Evolutionary conservation across 2,888 invertebrate genomes (phyloP).

Genomic region (Blastobasis lacticolella): DNA sequence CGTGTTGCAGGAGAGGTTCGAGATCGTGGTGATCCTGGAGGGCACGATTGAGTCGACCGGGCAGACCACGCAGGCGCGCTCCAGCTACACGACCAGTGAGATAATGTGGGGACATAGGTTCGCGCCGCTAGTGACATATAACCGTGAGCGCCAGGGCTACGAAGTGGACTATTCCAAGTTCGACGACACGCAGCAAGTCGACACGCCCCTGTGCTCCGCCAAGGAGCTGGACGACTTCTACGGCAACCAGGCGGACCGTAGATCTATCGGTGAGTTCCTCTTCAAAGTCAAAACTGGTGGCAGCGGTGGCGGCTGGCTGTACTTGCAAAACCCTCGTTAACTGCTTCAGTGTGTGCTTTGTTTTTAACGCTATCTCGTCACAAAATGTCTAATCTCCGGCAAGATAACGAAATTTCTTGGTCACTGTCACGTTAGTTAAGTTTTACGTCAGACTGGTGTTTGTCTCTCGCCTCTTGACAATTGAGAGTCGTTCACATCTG

Average conservation of each 20-base stretch:
- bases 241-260: conserved; percentile 70
- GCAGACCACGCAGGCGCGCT: conserved; percentile 81
- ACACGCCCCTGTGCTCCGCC: conserved; percentile 85
- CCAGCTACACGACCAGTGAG: conserved; percentile 85
- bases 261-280: conserved; percentile 70
- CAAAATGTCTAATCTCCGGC: conserved; percentile 14
- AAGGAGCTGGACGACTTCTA: conserved; percentile 79
- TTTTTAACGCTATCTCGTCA: conserved; percentile 18
- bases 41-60: conserved; percentile 89
- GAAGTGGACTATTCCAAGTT: conserved; percentile 89
- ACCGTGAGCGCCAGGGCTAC: conserved; percentile 82
- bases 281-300: conserved; percentile 34
- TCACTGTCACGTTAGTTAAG: conserved; percentile 15
- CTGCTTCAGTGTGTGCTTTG: conserved; percentile 21
- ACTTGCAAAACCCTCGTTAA: conserved; percentile 32
- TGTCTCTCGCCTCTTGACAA: background rate
- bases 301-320: conserved; percentile 32
- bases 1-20: conserved; percentile 85
- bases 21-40: conserved; percentile 87
- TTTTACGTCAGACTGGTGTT: conserved; percentile 6
- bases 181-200: conserved; percentile 84
- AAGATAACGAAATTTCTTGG: conserved; percentile 22
- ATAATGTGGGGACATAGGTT: conserved; percentile 88
- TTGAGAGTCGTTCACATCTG: conserved; percentile 2
- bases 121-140: conserved; percentile 82